Evolutionary conservation across 2,888 invertebrate species (phyloP), one percentile per base, ranked within the genome.

Genomic region (Opisthograptis luteolata): DNA sequence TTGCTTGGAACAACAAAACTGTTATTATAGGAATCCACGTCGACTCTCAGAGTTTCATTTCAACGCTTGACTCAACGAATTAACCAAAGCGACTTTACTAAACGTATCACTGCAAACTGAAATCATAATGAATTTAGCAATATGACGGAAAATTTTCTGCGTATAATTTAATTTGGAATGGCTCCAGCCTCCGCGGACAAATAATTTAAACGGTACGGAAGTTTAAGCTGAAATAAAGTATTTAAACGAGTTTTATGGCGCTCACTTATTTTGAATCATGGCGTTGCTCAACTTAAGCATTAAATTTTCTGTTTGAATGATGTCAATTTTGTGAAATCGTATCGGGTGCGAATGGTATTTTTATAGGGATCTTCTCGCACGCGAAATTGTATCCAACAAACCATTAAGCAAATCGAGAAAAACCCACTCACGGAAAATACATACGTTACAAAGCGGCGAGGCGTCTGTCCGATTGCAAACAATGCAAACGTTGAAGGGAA

Each of bases 91-190:
- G 64, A 62, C 59, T 68, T 61, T 45, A 62, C 62, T 73, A 68
- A 76, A 73, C 65, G 66, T 70, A 75, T 76, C 68, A 64, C 69
- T 55, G 56, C 59, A 64, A 66, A 69, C 68, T 79, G 70, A 75
- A 74, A 79, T 79, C 72, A 73, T 77, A 83, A 81, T 75, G 71
- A 81, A 81, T 83, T 81, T 74, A 74, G 74, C 73, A 71, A 81
- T 80, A 76, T 74, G 74, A 79, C 81, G 72, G 71, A 81, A 79
- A 76, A 80, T 79, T 79, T 81, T 76, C 79, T 78, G 76, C 76
- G 81, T 81, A 79, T 84, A 87, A 87, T 87, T 86, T 81, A 86
- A 89, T 88, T 89, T 88, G 85, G 87, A 87, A 74, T 76, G 68
- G 75, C 74, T 84, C 87, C 88, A 88, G 82, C 77, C 83, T 79